Conservation (phyloP, 2,113 vertebrate species). For the Larimichthys crocea region DNA sequence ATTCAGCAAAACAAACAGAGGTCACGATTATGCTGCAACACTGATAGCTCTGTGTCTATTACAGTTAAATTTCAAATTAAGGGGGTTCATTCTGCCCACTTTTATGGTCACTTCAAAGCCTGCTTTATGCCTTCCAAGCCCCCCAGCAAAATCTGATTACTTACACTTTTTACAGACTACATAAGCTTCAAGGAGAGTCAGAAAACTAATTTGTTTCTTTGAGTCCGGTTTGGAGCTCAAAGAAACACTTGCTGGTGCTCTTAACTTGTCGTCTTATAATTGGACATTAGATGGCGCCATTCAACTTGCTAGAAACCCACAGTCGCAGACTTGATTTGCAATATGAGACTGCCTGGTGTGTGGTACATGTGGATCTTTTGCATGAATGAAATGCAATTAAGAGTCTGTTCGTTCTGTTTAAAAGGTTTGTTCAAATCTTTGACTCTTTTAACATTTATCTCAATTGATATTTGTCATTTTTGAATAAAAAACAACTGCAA, state of each 20-base stretch:
- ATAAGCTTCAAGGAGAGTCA: conserved; percentile 41
- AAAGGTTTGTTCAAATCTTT: conserved; percentile 48
- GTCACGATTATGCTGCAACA: conserved; percentile 73
- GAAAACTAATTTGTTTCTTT: conserved; percentile 47
- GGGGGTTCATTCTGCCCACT: conserved; percentile 65
- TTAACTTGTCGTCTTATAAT: conserved; percentile 41
- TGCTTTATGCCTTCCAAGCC: conserved; percentile 39
- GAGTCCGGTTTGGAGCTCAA: conserved; percentile 40
- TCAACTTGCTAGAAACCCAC: conserved; percentile 70
- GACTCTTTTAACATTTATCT: conserved; percentile 45
- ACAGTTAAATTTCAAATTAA: conserved; percentile 80
- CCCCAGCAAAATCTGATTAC: conserved; percentile 62
- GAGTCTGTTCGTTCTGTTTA: conserved; percentile 50
- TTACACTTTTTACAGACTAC: conserved; percentile 51
- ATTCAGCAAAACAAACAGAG: conserved; percentile 81
- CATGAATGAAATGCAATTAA: conserved; percentile 61
- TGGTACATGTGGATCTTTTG: conserved; percentile 46
- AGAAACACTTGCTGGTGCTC: neutral
- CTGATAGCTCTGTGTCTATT: conserved; percentile 75
- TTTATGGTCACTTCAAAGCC: conserved; percentile 77
- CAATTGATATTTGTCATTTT: conserved; percentile 38
- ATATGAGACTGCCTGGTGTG: conserved; percentile 47
- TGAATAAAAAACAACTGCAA: neutral
- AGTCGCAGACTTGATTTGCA: conserved; percentile 25
- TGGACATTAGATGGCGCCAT: conserved; percentile 83